A percentile compares a stretch with the other conserved stretches of the same genome.
Conservation (phyloP, 2,113 vertebrate genomes). For the Hemibates koningsi region DNA sequence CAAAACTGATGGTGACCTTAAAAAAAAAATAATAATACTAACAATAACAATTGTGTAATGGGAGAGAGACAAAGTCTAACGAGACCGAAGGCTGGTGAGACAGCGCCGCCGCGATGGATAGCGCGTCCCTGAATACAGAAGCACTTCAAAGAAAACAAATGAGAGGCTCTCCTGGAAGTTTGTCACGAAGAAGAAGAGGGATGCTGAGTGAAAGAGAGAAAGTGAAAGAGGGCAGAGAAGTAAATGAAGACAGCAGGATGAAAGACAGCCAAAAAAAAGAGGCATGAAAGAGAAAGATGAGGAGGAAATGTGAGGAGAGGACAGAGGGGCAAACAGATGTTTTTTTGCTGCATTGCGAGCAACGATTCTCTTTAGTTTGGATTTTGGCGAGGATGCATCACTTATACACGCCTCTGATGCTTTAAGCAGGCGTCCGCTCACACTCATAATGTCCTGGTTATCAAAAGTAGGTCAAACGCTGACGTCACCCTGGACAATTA, state of each 20-base stretch:
- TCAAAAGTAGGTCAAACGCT: constrained; percentile 33
- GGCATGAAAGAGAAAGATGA: background rate
- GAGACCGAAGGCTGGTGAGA: background rate
- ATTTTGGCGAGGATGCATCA: background rate
- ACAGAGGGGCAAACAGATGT: background rate
- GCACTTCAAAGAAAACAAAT: background rate
- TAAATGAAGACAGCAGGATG: background rate
- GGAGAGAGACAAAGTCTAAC: background rate
- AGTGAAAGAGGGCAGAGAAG: background rate
- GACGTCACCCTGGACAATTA: constrained; percentile 30
- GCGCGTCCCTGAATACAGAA: background rate
- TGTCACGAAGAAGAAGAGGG: background rate
- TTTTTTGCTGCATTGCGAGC: background rate
- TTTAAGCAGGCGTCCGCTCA: background rate
- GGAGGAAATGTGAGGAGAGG: background rate
- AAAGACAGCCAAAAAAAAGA: background rate
- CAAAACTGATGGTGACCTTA: constrained; percentile 11
- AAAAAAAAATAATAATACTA: background rate
- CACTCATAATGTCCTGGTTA: background rate
- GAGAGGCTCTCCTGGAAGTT: background rate
- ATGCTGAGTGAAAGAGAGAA: background rate
- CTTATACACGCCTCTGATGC: background rate
- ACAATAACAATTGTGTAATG: background rate
- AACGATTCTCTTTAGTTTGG: background rate
- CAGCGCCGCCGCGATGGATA: background rate